Percentiles rank a stretch among this genome's conserved stretches.
These are phyloP conservation scores for Drosophila niveifrons DNA, from an alignment of 2,888 invertebrate genomes.

Conservation along the genomic window DNA sequence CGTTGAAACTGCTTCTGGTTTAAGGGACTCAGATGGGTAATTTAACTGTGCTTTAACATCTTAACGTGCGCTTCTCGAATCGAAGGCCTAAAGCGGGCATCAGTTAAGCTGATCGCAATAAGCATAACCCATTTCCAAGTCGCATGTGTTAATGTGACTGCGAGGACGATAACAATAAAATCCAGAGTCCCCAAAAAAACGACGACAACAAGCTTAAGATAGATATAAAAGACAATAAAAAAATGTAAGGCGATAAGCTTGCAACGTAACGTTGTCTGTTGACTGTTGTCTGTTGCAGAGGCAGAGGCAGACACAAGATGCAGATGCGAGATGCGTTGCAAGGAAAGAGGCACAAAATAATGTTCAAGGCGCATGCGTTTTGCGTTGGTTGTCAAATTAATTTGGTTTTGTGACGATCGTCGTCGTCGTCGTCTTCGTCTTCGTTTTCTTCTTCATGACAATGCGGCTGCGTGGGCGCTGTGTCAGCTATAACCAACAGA, in stretches of 20 bases:
- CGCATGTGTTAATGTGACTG: conserved; percentile 75
- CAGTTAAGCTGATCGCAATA: conserved; percentile 44
- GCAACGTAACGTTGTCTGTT: conserved; percentile 51
- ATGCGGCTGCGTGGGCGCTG: conserved; percentile 76
- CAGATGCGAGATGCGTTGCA: conserved; percentile 29
- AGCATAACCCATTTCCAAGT: conserved; percentile 68
- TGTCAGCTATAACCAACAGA: conserved; percentile 63
- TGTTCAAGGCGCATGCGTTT: conserved; percentile 76
- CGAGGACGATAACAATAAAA: conserved; percentile 67
- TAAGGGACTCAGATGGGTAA: background rate
- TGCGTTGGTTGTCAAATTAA: conserved; percentile 81
- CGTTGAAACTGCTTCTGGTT: background rate
- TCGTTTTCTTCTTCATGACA: conserved; percentile 53
- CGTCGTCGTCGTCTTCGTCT: conserved; percentile 41
- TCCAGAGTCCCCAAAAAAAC: conserved; percentile 19
- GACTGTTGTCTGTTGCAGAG: conserved; percentile 19
- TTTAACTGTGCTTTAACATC: background rate
- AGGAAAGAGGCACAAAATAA: conserved; percentile 20
- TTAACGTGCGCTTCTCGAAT: conserved; percentile 6
- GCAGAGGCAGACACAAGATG: conserved; percentile 24
- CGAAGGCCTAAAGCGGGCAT: conserved; percentile 42
- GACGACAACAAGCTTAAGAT: conserved; percentile 73
- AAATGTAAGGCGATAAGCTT: conserved; percentile 69
- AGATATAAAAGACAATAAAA: conserved; percentile 59
- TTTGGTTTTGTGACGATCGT: conserved; percentile 71